Evolutionary conservation across 2,797 vertebrate species (phyloP).

Genomic region (Manis crassicaudata): DNA sequence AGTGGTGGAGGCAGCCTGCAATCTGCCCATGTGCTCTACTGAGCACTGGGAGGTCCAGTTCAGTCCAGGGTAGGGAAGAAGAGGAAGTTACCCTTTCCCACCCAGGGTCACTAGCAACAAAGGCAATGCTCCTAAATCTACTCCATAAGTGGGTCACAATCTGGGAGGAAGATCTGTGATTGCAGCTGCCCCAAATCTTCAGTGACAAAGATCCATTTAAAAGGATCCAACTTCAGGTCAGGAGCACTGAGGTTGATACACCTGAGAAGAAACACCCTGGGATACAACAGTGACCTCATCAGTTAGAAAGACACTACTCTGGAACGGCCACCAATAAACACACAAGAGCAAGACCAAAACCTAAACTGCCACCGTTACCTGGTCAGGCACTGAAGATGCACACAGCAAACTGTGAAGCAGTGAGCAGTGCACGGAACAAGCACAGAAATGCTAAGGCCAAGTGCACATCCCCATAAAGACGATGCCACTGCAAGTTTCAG

Average conservation of each 20-base stretch:
- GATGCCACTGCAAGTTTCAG: background rate
- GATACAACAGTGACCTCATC: background rate
- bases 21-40: background rate
- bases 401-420: background rate
- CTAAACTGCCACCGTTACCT: background rate
- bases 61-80: background rate
- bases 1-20: background rate
- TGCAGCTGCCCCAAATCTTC: too few relatives aligned
- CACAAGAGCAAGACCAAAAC: too few relatives aligned
- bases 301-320: background rate
- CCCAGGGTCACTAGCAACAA: background rate
- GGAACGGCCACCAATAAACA: background rate
- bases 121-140: background rate
- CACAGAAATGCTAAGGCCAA: fast-evolving
- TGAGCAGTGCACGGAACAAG: background rate
- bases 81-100: background rate
- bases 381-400: background rate
- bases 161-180: background rate
- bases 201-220: background rate
- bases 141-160: background rate
- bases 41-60: background rate
- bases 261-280: background rate
- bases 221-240: background rate
- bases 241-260: background rate
- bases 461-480: background rate